phyloP scores from a whole-genome alignment of 2,888 invertebrate species.

The Magallana nippona region DNA sequence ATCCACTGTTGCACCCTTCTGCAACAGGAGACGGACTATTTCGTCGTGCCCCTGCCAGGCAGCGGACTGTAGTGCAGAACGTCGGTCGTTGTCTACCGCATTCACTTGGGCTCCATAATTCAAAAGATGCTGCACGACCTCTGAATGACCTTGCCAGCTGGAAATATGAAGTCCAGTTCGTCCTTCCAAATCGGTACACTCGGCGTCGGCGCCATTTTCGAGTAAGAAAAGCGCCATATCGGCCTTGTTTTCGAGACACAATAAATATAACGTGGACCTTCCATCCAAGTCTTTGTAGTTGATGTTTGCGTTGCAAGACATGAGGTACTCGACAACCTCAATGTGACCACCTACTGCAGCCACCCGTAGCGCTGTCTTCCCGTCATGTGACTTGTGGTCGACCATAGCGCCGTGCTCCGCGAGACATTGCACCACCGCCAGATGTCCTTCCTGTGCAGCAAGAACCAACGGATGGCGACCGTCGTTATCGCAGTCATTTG shows the following conservation, averaged over 20 bases:
- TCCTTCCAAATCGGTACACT: conserved; percentile 93
- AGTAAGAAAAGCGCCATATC: conserved; percentile 82
- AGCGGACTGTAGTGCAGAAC: conserved; percentile 95
- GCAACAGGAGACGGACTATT: conserved; percentile 88
- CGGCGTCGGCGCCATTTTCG: conserved; percentile 86
- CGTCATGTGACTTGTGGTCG: conserved; percentile 87
- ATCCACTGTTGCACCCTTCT: conserved; percentile 90
- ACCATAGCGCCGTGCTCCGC: conserved; percentile 71
- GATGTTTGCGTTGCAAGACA: conserved; percentile 85
- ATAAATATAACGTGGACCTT: conserved; percentile 93
- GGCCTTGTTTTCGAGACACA: conserved; percentile 83
- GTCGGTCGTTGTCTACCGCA: conserved; percentile 79
- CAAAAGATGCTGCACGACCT: conserved; percentile 93
- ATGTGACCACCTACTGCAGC: conserved; percentile 90
- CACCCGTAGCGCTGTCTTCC: conserved; percentile 83
- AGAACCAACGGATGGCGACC: conserved; percentile 83
- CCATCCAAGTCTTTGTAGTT: conserved; percentile 95
- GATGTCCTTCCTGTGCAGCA: conserved; percentile 86
- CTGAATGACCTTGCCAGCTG: conserved; percentile 93
- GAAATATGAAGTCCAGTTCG: conserved; percentile 89
- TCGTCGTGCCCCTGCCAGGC: conserved; percentile 96
- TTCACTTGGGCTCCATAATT: conserved; percentile 92
- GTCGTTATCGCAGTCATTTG: conserved; percentile 81
- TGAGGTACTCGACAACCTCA: conserved; percentile 82
- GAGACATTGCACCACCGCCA: conserved; percentile 69